phyloP scores from a whole-genome alignment of 64 coral and sea anemone genomes.

The Astreopora myriophthalma region DNA sequence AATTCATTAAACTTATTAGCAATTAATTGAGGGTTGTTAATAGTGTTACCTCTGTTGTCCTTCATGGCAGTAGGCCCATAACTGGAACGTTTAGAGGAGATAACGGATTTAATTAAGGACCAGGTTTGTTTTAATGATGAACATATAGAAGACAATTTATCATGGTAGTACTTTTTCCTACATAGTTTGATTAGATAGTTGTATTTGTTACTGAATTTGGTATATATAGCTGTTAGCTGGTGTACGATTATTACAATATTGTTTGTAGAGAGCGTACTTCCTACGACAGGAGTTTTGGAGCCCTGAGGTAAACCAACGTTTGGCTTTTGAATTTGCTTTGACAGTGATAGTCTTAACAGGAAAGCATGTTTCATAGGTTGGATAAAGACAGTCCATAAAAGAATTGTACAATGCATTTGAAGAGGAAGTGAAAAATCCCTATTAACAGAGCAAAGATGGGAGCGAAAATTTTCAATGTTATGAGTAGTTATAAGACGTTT shows the following conservation, averaged over 20 bases:
- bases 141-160: constrained; percentile 29
- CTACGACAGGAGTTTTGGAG: constrained; percentile 42
- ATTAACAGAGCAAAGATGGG: background rate
- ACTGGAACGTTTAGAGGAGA: constrained; percentile 29
- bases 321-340: constrained; percentile 15
- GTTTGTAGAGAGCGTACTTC: constrained; percentile 22
- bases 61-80: constrained; percentile 18
- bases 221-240: constrained; percentile 36
- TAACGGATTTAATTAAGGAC: constrained; percentile 39
- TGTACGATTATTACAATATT: constrained; percentile 29
- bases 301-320: constrained; percentile 44
- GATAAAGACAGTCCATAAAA: constrained; percentile 5
- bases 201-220: constrained; percentile 44
- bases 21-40: constrained; percentile 26
- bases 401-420: background rate
- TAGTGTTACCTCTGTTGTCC: constrained; percentile 10
- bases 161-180: constrained; percentile 37
- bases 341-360: constrained; percentile 6
- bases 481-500: background rate
- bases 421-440: background rate
- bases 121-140: constrained; percentile 48
- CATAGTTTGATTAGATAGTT: constrained; percentile 20
- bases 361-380: constrained; percentile 26
- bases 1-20: too few relatives aligned
- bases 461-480: constrained; percentile 13